These are phyloP conservation scores for Tinamus major DNA, from an alignment of 2,797 vertebrate genomes.

Conservation along the genomic window DNA sequence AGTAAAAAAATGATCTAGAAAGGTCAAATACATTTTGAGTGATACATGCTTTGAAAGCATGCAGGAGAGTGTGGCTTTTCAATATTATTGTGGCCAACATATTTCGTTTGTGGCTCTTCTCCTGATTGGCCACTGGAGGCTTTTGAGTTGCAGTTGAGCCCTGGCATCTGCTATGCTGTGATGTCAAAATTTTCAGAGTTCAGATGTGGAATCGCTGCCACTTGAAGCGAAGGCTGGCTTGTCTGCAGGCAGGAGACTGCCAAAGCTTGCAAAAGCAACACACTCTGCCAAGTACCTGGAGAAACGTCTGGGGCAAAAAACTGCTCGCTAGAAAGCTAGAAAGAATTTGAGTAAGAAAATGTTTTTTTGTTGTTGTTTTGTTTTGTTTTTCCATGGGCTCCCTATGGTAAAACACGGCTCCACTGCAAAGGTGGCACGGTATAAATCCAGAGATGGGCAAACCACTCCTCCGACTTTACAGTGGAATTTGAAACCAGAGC, in stretches of 20 bases:
- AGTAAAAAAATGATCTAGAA: neutral
- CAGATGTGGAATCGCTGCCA: neutral
- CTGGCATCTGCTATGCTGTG: neutral
- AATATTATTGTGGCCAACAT: neutral
- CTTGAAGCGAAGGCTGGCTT: neutral
- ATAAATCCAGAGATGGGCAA: neutral
- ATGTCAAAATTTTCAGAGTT: neutral
- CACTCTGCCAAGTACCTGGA: accelerated
- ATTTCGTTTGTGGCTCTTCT: neutral
- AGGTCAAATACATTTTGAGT: neutral
- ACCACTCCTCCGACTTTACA: neutral
- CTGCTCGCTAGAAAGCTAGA: neutral
- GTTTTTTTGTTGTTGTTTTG: neutral
- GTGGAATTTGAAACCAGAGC: neutral
- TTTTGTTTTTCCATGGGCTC: no score
- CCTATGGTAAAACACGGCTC: neutral
- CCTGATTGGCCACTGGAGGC: neutral
- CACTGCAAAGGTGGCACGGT: neutral
- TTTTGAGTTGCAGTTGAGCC: neutral
- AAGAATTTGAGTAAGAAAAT: neutral
- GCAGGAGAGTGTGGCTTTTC: neutral
- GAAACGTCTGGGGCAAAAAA: neutral
- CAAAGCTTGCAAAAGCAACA: neutral
- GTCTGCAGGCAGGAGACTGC: neutral
- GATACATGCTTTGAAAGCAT: neutral